phyloP scores from a whole-genome alignment of 2,888 invertebrate genomes.

The Luperina testacea region DNA sequence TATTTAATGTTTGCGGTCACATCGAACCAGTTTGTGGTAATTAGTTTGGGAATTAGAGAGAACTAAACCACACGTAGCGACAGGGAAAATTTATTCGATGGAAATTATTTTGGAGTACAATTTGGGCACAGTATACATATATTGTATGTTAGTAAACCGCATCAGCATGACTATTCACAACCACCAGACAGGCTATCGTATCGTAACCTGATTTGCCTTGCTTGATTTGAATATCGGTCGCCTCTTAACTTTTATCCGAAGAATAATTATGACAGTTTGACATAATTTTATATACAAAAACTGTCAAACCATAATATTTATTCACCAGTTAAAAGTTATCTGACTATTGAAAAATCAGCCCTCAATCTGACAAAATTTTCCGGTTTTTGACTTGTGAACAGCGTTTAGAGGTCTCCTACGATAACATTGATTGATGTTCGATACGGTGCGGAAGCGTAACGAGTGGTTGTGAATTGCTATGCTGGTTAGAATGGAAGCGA shows the following conservation, averaged over 20 bases:
- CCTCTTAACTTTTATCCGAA: not conserved
- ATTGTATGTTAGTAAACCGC: not conserved
- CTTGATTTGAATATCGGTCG: not conserved
- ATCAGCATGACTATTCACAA: not conserved
- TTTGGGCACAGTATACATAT: not conserved
- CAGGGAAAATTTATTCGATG: conserved; percentile 11
- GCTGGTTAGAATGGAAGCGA: not conserved
- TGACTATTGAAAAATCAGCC: no score
- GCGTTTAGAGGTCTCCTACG: no score
- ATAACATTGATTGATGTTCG: not conserved
- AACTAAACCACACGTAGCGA: conserved; percentile 19
- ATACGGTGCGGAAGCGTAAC: not conserved
- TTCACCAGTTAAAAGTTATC: not conserved
- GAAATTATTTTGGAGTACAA: not conserved
- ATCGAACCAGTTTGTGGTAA: conserved; percentile 45
- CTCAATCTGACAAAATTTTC: not conserved
- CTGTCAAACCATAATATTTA: not conserved
- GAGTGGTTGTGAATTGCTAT: not conserved
- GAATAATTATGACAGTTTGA: not conserved
- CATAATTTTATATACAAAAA: not conserved
- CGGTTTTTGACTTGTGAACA: not conserved
- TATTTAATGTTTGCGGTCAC: conserved; percentile 23
- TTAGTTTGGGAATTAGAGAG: conserved; percentile 57
- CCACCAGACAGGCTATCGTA: not conserved
- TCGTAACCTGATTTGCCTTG: not conserved